A percentile compares a stretch with the other conserved stretches of the same genome.
These are phyloP conservation scores for Limnephilus lunatus DNA, from an alignment of 2,888 invertebrate genomes.

Conservation along the genomic window DNA sequence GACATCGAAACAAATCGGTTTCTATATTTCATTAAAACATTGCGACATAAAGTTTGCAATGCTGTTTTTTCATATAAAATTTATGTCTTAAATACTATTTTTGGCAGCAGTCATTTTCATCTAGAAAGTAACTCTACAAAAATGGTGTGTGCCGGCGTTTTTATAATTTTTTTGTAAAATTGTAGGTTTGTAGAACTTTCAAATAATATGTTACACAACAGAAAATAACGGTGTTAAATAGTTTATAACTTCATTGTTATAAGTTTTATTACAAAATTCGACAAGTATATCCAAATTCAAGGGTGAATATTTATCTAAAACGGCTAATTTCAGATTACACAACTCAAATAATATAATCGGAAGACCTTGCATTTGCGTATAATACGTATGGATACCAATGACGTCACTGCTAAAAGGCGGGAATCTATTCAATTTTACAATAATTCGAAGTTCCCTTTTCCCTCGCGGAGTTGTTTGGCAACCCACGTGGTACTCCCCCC, in stretches of 20 bases:
- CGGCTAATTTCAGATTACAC: neutral
- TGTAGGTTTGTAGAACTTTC: no score
- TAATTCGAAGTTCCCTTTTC: slow-evolving; percentile 42
- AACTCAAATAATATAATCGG: neutral
- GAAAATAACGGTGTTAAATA: neutral
- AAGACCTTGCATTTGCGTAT: neutral
- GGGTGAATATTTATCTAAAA: neutral
- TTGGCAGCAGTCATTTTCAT: neutral
- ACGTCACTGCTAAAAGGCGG: slow-evolving; percentile 44
- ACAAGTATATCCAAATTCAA: neutral
- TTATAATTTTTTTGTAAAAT: no score
- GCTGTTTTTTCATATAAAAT: no score
- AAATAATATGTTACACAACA: neutral
- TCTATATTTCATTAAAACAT: no score
- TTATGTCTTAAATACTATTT: no score
- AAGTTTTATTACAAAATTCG: neutral
- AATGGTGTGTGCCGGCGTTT: neutral
- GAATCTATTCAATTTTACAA: slow-evolving; percentile 63
- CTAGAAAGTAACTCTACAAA: neutral
- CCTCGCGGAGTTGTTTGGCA: slow-evolving; percentile 15
- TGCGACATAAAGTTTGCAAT: no score
- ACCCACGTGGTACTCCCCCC: slow-evolving; percentile 45
- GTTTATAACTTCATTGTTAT: no score
- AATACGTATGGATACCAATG: neutral
- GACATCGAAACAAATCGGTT: no score